phyloP scores from a whole-genome alignment of 2,888 invertebrate species.

The Tholera decimalis region DNA sequence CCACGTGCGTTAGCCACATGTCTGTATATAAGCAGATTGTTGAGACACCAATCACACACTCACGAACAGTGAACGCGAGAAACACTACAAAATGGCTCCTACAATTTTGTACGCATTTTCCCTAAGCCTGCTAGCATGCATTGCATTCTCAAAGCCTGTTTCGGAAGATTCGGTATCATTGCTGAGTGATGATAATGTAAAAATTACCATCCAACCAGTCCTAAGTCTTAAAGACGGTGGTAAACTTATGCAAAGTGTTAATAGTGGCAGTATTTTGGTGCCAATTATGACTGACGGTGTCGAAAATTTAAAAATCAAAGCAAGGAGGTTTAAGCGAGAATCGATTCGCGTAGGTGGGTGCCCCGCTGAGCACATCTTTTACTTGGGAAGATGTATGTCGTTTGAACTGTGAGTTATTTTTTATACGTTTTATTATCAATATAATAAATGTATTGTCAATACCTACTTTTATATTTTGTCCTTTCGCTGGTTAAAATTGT shows the following conservation, averaged over 20 bases:
- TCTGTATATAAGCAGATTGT: slow-evolving; percentile 8
- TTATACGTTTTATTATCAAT: background rate
- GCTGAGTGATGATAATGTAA: background rate
- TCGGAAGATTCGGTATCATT: background rate
- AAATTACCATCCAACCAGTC: background rate
- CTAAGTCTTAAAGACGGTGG: background rate
- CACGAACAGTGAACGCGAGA: background rate
- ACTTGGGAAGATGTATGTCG: slow-evolving; percentile 14
- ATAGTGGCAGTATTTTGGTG: background rate
- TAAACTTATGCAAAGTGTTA: background rate
- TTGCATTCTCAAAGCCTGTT: slow-evolving; percentile 9
- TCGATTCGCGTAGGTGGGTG: slow-evolving; percentile 9
- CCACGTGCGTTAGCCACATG: slow-evolving; percentile 13
- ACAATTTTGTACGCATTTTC: slow-evolving; percentile 14
- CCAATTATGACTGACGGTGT: background rate
- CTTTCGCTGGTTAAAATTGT: too few relatives aligned
- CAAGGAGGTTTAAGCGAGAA: slow-evolving; percentile 2
- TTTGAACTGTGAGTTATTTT: slow-evolving; percentile 37
- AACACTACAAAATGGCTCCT: slow-evolving; percentile 16
- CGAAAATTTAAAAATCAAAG: background rate
- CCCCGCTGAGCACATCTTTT: slow-evolving; percentile 13
- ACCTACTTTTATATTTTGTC: too few relatives aligned
- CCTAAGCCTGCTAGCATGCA: background rate
- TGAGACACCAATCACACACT: background rate
- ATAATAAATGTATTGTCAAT: too few relatives aligned